Base-by-base conservation (phyloP, 2,797 vertebrate species). In the Leptodactylus fallax region DNA sequence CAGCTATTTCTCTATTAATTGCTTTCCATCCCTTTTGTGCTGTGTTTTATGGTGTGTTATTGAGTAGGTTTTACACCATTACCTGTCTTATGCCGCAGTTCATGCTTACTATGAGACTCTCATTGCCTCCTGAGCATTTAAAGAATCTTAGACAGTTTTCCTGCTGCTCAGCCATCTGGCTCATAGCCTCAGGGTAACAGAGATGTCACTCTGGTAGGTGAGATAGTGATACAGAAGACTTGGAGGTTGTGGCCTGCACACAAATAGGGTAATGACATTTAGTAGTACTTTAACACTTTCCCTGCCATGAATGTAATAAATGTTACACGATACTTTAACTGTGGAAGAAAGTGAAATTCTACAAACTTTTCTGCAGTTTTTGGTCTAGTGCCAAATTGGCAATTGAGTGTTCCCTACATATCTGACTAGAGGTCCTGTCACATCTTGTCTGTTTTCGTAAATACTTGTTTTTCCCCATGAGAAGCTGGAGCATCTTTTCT, bases 121-220 rank as follows among this genome's bases (percentile, higher is more conserved):
- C 49, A 47, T 74, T 63, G 81, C 65, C 76, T 85, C 76, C 56
- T 88, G 86, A 83, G 72, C 71, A 78, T 88, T 85, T 53, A 23
- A 17, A 49, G 23, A 25, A 61, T 58, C 81, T 79, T 80, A 13
- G 83, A 9, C 65, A 12, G 47, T 79, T 55, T 85, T 60, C 55
- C 45, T 47, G 81, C 63, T 83, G 49, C 49, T 79, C 36, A 83
- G 72, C 71, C 80, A 87, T 83, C 81, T 78, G 80, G 13, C 72
- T 78, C 51, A 6, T 79, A 67, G 71, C 72, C 71, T 53, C 16
- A 67, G 85, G 79, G 71, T 23, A 23, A 69, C 67, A 14, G 67
- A 81, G 27, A 25, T 83, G 76, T 67, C 63, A 79, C 77, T 65
- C 69, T 21, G 45, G n/a, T 63, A 82, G 80, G 80, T 65, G 86